A percentile compares a stretch with the other conserved stretches of the same genome.
phyloP scores from a whole-genome alignment of 1,140 invertebrate species.

The Neuroterus valhalla region DNA sequence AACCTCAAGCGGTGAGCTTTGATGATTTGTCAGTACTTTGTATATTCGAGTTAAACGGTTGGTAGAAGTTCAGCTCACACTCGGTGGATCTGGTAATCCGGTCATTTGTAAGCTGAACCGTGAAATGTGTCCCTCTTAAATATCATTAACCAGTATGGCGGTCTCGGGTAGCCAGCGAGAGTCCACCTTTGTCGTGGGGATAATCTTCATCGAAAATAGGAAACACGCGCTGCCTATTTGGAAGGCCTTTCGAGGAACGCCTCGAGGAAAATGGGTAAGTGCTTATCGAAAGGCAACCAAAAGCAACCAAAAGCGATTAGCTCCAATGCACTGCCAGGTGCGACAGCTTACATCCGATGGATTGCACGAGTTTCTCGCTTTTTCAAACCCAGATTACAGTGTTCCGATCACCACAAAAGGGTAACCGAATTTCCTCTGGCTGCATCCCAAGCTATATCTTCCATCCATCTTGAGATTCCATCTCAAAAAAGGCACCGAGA shows the following conservation, averaged over 20 bases:
- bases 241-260: slow-evolving; percentile 43
- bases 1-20: slow-evolving; percentile 40
- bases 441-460: too few species aligned
- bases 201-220: slow-evolving; percentile 45
- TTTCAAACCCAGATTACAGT: background rate
- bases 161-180: background rate
- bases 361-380: slow-evolving; percentile 29
- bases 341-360: slow-evolving; percentile 24
- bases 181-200: slow-evolving; percentile 34
- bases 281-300: slow-evolving; percentile 5
- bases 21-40: slow-evolving; percentile 32
- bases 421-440: too few species aligned
- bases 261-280: slow-evolving; percentile 29
- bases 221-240: slow-evolving; percentile 38
- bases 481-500: too few species aligned
- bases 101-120: slow-evolving; percentile 45
- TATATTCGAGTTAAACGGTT: slow-evolving; percentile 29
- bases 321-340: slow-evolving; percentile 22
- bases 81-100: slow-evolving; percentile 52
- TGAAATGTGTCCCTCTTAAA: slow-evolving; percentile 53
- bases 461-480: too few species aligned
- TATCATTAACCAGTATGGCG: slow-evolving; percentile 40
- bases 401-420: background rate
- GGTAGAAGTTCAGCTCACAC: slow-evolving; percentile 36
- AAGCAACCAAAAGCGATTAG: slow-evolving; percentile 26